Evolutionary conservation across 2,888 invertebrate species (phyloP), one percentile per base, ranked within the genome.

Genomic region (Lasioglossum oenotherae): DNA sequence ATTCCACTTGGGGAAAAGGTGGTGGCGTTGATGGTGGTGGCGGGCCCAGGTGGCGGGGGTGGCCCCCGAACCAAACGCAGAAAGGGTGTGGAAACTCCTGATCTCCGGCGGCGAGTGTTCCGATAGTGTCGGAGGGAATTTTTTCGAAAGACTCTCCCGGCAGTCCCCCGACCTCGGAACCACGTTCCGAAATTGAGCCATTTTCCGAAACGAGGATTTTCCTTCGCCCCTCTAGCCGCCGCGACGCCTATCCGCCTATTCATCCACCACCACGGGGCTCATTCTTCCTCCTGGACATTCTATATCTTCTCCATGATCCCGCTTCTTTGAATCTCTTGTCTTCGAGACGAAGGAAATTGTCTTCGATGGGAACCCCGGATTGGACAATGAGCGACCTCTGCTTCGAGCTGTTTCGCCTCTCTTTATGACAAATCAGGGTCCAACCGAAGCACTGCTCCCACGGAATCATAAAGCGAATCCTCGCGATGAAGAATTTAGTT

Each of bases 1-100:
- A 94, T 95, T 94, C 92, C 88, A 90, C 77, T 72, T 31, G 71
- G 91, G 71, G 91, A 89, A 82, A 53, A 83, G 90, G 75, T 74
- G 78, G 75, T 91, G 92, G 78, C 82, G 88, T 41, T 49, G 92
- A 93, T 89, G 92, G 81, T 88, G 90, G 84, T 91, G 90, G 77
- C 14, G 78, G 44, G n/a, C 71, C 41, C 14, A 16, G 81, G 82
- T 71, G 77, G 83, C 80, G 81, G 81, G 73, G 82, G 80, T 81
- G 69, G 69, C n/a, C 73, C 74, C 73, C 74, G 78, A 46, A 74
- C 41, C 78, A 79, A 64, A 77, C 57, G 69, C 74, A 35, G 72
- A 73, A 79, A 79, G 77, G 84, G 78, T 80, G 82, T 80, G 86
- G 81, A 87, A 86, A 87, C 81, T 87, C 82, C 67, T 90, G 88